Percentiles rank a stretch among this genome's conserved stretches.
phyloP scores from a whole-genome alignment of 1,140 invertebrate genomes.

The Brachionus angularis region DNA sequence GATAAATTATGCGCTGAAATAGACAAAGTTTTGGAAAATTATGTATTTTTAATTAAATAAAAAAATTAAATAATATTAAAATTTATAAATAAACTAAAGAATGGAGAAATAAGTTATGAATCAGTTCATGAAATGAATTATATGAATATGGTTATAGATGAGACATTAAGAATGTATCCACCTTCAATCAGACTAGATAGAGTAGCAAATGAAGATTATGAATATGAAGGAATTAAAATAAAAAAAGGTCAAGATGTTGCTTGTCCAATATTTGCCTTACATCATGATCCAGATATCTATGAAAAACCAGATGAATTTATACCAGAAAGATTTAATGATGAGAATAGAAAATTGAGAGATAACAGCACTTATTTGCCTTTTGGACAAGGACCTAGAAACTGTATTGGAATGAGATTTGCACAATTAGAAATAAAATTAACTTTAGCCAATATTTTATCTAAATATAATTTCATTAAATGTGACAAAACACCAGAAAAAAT shows the following conservation, averaged over 20 bases:
- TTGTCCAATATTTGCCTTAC: conserved; percentile 61
- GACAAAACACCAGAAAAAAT: too few species aligned
- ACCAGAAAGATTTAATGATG: conserved; percentile 53
- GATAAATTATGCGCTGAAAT: conserved; percentile 64
- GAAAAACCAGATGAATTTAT: conserved; percentile 56
- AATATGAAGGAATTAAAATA: conserved; percentile 58
- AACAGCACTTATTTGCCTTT: conserved; percentile 62
- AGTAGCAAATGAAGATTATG: conserved; percentile 43
- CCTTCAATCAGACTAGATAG: conserved; percentile 48
- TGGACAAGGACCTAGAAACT: too few species aligned
- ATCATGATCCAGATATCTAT: conserved; percentile 58
- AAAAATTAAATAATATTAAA: too few species aligned
- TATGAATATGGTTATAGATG: conserved; percentile 54
- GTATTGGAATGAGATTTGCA: too few species aligned
- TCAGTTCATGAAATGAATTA: conserved; percentile 50
- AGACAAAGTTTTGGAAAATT: conserved; percentile 52
- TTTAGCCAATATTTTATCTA: too few species aligned
- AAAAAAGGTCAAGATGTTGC: conserved; percentile 55
- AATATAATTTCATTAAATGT: too few species aligned
- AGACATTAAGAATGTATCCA: conserved; percentile 54
- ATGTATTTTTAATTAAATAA: too few species aligned
- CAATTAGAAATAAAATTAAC: too few species aligned
- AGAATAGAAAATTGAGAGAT: conserved; percentile 50
- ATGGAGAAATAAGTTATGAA: conserved; percentile 50
- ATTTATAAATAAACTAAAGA: conserved; percentile 9